A percentile compares a stretch with the other conserved stretches of the same genome.
Evolutionary conservation across 1,140 invertebrate species (phyloP).

Genomic region (Drepana arcuata): DNA sequence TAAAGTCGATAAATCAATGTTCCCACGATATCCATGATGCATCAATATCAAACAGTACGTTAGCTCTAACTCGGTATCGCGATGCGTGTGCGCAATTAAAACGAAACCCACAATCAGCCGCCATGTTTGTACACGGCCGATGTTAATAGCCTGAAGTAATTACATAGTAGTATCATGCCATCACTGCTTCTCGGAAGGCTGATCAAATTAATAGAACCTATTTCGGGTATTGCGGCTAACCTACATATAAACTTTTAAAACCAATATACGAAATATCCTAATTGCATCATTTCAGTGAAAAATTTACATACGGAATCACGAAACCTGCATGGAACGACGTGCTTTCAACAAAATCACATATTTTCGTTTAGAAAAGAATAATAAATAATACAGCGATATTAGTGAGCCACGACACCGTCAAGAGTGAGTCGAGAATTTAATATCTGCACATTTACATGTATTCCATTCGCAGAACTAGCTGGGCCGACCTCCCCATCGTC

Average conservation of each 20-base stretch:
- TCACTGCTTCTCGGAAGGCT: constrained; percentile 65
- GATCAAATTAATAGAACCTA: constrained; percentile 66
- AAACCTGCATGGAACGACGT: too few species aligned
- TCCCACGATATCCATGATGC: constrained; percentile 49
- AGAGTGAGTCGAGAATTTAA: constrained; percentile 44
- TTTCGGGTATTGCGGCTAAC: constrained; percentile 28
- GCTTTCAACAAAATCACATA: too few species aligned
- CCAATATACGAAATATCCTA: background rate
- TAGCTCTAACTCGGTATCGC: constrained; percentile 44
- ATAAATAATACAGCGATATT: background rate
- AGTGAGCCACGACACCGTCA: constrained; percentile 20
- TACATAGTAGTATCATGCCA: constrained; percentile 64
- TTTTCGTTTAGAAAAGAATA: background rate
- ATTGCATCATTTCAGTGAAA: background rate
- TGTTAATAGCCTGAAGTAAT: constrained; percentile 68
- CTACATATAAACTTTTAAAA: constrained; percentile 4
- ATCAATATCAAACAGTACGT: constrained; percentile 32
- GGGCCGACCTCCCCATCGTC: constrained; percentile 40
- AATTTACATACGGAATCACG: too few species aligned
- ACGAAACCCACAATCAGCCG: constrained; percentile 66
- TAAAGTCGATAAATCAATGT: constrained; percentile 53
- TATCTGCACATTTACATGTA: constrained; percentile 47
- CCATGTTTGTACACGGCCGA: constrained; percentile 69
- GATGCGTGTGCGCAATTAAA: constrained; percentile 69
- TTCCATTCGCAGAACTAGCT: constrained; percentile 43